phyloP scores from a whole-genome alignment of 1,140 invertebrate genomes.

The Drosophila melanica region DNA sequence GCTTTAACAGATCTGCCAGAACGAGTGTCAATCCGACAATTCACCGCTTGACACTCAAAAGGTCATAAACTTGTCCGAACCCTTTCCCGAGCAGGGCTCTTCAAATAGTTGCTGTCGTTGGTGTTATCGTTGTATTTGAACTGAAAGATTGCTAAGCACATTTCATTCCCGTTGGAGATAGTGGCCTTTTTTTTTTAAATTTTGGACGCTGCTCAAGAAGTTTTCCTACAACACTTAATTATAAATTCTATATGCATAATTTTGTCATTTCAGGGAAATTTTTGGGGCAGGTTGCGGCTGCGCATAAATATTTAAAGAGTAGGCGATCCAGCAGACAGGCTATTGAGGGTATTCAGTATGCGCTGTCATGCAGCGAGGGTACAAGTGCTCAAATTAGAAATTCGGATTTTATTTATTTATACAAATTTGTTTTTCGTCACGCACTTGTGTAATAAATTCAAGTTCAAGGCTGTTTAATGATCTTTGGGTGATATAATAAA shows the following conservation, averaged over 20 bases:
- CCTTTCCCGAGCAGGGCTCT: conserved; percentile 34
- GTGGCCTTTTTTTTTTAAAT: not conserved
- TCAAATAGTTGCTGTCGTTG: conserved; percentile 6
- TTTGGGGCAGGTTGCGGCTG: conserved; percentile 77
- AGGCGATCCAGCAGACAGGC: conserved; percentile 7
- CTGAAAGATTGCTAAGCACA: conserved; percentile 68
- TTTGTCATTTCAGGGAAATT: conserved; percentile 62
- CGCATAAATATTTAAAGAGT: conserved; percentile 53
- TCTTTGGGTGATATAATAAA: no score
- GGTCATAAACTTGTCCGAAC: conserved; percentile 63
- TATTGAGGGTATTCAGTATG: conserved; percentile 45
- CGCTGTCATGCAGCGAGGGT: conserved; percentile 50
- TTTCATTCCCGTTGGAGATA: conserved; percentile 54
- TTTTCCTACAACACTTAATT: conserved; percentile 55
- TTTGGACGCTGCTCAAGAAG: conserved; percentile 24
- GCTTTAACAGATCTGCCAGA: not conserved
- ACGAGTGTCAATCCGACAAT: conserved; percentile 63
- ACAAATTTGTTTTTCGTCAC: conserved; percentile 37
- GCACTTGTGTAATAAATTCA: conserved; percentile 13
- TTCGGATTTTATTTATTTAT: not conserved
- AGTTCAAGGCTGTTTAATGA: conserved; percentile 11
- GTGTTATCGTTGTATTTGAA: not conserved
- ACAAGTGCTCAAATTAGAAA: conserved; percentile 39
- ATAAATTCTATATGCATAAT: conserved; percentile 72
- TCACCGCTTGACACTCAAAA: conserved; percentile 65